These are phyloP conservation scores for Calosoma granatense DNA, from an alignment of 1,140 invertebrate genomes.

Conservation along the genomic window DNA sequence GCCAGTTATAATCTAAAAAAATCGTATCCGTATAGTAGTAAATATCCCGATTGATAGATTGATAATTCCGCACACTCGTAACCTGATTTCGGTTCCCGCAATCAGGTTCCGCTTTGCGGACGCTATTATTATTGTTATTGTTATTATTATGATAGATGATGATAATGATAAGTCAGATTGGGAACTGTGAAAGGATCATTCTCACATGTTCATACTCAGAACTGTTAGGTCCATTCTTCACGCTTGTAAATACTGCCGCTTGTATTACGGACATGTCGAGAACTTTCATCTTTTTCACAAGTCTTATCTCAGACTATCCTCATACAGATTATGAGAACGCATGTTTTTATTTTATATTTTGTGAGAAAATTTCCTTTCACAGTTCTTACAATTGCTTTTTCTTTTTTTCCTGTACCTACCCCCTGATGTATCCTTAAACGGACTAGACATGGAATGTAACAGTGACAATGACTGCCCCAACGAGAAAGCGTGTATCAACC, in stretches of 20 bases:
- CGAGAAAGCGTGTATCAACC: constrained; percentile 82
- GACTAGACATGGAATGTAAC: constrained; percentile 74
- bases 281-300: constrained; percentile 34
- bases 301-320: constrained; percentile 28
- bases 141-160: constrained; percentile 10
- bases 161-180: constrained; percentile 40
- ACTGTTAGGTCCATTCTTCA: constrained; percentile 33
- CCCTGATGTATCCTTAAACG: constrained; percentile 20
- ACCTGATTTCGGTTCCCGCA: too few species aligned
- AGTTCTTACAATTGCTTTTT: constrained; percentile 61
- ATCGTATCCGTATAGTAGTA: too few species aligned
- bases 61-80: too few species aligned
- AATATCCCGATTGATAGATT: too few species aligned
- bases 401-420: constrained; percentile 47
- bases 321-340: constrained; percentile 46
- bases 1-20: too few species aligned
- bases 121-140: too few species aligned
- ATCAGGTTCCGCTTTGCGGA: too few species aligned
- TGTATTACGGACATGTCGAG: constrained; percentile 30
- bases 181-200: constrained; percentile 54
- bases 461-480: constrained; percentile 81
- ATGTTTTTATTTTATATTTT: constrained; percentile 37
- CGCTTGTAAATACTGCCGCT: constrained; percentile 52
- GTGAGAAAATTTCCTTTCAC: constrained; percentile 67
- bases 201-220: constrained; percentile 40